Conservation (phyloP, 2,113 vertebrate species). For the Zosterops lateralis region DNA sequence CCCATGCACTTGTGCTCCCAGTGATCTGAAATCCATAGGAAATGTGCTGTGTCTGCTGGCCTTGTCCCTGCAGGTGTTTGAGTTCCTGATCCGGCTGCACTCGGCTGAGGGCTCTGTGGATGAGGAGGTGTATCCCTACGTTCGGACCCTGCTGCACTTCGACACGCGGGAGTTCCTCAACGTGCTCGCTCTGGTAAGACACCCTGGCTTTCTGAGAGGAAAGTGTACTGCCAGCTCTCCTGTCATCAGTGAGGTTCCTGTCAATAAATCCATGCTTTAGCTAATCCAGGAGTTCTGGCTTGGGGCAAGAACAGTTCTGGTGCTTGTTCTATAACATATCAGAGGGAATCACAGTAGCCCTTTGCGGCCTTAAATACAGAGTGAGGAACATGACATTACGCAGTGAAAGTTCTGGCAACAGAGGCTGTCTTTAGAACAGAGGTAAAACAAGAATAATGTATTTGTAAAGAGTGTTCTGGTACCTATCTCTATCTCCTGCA, state of each 20-base stretch:
- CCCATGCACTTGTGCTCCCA: neutral
- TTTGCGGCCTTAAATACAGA: neutral
- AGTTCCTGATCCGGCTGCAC: conserved; percentile 95
- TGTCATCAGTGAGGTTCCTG: neutral
- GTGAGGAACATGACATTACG: neutral
- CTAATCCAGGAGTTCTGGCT: neutral
- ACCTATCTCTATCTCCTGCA: neutral
- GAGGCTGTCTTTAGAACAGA: neutral
- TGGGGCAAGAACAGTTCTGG: neutral
- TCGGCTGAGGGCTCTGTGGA: conserved; percentile 82
- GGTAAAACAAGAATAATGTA: neutral
- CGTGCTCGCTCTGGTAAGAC: conserved; percentile 92
- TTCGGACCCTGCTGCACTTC: conserved; percentile 92
- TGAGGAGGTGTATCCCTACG: conserved; percentile 89
- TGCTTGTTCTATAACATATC: neutral
- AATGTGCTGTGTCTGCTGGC: neutral
- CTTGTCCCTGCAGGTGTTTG: conserved; percentile 84
- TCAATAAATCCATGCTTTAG: neutral
- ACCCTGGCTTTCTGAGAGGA: neutral
- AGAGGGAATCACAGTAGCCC: neutral
- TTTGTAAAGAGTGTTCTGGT: neutral
- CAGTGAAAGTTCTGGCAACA: neutral
- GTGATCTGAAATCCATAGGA: neutral
- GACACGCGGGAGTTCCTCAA: conserved; percentile 97
- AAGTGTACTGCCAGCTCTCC: neutral